Conservation (phyloP, 2,888 invertebrate species). For the Bembecia ichneumoniformis region DNA sequence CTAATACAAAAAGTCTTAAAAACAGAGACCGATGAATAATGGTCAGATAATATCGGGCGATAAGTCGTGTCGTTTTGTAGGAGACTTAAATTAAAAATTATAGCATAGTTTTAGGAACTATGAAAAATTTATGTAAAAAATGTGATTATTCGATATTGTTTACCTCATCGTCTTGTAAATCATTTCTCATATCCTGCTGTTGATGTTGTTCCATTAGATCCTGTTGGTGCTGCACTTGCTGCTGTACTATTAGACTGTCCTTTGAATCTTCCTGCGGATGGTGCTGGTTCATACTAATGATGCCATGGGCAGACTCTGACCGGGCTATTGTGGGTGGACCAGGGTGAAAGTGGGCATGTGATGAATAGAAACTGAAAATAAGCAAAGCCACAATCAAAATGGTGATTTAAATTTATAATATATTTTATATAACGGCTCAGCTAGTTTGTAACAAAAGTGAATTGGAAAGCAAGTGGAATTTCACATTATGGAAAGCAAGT, state of each 20-base stretch:
- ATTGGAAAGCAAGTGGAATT: no score
- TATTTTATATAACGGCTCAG: no score
- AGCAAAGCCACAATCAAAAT: constrained; percentile 2
- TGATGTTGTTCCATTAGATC: constrained; percentile 66
- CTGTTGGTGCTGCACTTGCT: constrained; percentile 63
- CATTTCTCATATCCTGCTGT: constrained; percentile 56
- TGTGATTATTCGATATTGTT: constrained; percentile 1
- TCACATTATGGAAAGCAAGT: no score
- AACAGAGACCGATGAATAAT: no score
- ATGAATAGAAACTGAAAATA: constrained; percentile 59
- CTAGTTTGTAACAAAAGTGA: no score
- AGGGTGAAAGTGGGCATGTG: constrained; percentile 59
- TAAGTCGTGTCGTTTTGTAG: no score
- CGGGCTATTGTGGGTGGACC: constrained; percentile 62
- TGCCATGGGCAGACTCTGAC: constrained; percentile 56
- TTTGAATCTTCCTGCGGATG: constrained; percentile 59
- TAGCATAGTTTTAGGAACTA: no score
- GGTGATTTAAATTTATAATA: neutral
- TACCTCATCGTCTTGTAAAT: constrained; percentile 58
- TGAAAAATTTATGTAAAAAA: no score
- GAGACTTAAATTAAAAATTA: no score
- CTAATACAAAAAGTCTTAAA: no score
- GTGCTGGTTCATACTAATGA: constrained; percentile 62
- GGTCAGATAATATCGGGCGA: no score
- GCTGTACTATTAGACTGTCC: constrained; percentile 62